Evolutionary conservation across 1,140 invertebrate species (phyloP).

Genomic region (Atta colombica): DNA sequence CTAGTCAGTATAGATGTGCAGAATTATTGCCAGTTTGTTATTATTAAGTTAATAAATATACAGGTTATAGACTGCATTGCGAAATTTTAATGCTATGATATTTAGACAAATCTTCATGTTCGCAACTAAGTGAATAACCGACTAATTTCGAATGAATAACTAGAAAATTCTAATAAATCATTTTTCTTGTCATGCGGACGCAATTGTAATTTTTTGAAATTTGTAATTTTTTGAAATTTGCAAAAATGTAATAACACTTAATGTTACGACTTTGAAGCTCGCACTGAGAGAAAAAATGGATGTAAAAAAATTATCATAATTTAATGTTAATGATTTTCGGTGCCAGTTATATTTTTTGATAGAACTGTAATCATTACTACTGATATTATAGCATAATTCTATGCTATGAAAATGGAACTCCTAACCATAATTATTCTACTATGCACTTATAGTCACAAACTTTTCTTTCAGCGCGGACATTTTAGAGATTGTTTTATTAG

Average conservation of each 20-base stretch:
- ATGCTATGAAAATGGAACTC: too few relatives aligned
- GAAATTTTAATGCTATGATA: neutral
- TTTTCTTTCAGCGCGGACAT: neutral
- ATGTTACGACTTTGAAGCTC: neutral
- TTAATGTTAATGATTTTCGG: too few relatives aligned
- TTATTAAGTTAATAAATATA: neutral
- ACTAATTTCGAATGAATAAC: neutral
- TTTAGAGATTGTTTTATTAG: neutral
- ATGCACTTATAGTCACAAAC: too few relatives aligned
- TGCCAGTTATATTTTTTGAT: too few relatives aligned
- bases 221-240: neutral
- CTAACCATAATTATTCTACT: too few relatives aligned
- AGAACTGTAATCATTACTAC: too few relatives aligned
- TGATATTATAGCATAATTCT: too few relatives aligned
- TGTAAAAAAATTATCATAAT: too few relatives aligned
- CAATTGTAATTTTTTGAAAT: neutral
- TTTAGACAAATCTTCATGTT: neutral
- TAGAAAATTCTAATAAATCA: neutral
- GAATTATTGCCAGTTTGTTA: conserved; percentile 34
- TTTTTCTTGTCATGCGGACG: neutral
- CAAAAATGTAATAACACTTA: neutral
- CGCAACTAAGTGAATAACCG: neutral
- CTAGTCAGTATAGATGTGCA: neutral
- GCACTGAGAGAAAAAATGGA: too few relatives aligned
- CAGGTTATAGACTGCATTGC: neutral